phyloP scores from a whole-genome alignment of 2,888 invertebrate species.

The Neoascia interrupta region DNA sequence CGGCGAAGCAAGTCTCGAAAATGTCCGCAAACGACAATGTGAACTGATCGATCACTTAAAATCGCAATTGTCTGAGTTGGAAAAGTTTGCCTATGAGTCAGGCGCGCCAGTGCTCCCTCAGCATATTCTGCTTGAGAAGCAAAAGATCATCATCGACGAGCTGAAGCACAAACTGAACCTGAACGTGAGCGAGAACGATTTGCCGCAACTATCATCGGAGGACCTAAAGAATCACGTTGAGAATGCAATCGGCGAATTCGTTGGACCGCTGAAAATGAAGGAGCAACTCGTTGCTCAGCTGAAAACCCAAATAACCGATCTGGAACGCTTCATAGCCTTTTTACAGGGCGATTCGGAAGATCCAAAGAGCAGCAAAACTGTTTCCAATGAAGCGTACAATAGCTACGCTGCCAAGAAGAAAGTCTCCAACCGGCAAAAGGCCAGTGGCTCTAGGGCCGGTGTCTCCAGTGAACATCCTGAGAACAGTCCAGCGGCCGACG shows the following conservation, averaged over 20 bases:
- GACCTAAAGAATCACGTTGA: slow-evolving; percentile 94
- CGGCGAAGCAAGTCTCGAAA: slow-evolving; percentile 35
- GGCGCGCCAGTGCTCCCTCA: slow-evolving; percentile 87
- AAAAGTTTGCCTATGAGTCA: slow-evolving; percentile 91
- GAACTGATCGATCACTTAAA: slow-evolving; percentile 95
- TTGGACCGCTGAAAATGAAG: slow-evolving; percentile 96
- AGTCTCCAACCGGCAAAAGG: slow-evolving; percentile 44
- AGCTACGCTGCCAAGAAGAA: slow-evolving; percentile 79
- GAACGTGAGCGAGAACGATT: slow-evolving; percentile 89
- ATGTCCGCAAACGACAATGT: slow-evolving; percentile 85
- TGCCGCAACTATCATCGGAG: slow-evolving; percentile 87
- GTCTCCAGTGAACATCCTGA: slow-evolving; percentile 29
- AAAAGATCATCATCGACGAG: slow-evolving; percentile 94
- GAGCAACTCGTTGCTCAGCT: slow-evolving; percentile 97
- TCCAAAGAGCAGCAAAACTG: slow-evolving; percentile 70
- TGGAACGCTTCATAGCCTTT: slow-evolving; percentile 97
- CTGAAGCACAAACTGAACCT: slow-evolving; percentile 91
- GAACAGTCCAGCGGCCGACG: slow-evolving; percentile 11
- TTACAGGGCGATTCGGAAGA: slow-evolving; percentile 89
- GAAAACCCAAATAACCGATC: slow-evolving; percentile 97
- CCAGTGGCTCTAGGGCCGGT: slow-evolving; percentile 11
- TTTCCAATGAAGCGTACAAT: slow-evolving; percentile 75
- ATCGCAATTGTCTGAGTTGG: slow-evolving; percentile 92
- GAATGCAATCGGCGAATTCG: slow-evolving; percentile 92
- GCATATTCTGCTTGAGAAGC: slow-evolving; percentile 90